Conservation (phyloP, 1,140 invertebrate genomes). For the honey bee (Apis mellifera) region DNA sequence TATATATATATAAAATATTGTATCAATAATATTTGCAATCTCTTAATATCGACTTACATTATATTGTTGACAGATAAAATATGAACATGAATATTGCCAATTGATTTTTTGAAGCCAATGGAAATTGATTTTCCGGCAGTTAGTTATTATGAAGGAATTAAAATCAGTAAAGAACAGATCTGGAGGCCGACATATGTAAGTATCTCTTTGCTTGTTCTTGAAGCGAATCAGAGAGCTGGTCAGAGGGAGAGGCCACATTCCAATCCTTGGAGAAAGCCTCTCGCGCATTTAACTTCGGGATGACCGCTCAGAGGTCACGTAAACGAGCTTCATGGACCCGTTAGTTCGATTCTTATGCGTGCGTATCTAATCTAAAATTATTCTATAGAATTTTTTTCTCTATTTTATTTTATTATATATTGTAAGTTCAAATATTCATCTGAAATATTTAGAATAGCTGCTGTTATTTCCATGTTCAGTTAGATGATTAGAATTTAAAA, state of each 20-base stretch:
- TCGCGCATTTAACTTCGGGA: slow-evolving; percentile 64
- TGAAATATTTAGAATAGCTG: neutral
- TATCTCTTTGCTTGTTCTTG: slow-evolving; percentile 31
- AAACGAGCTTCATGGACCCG: slow-evolving; percentile 47
- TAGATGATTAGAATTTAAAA: neutral
- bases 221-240: slow-evolving; percentile 36
- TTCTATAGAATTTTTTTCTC: neutral
- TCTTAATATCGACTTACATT: neutral
- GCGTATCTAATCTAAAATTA: slow-evolving; percentile 44
- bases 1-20: neutral
- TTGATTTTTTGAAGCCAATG: neutral
- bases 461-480: neutral
- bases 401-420: neutral
- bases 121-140: slow-evolving; percentile 13
- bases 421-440: neutral
- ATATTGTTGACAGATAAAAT: neutral
- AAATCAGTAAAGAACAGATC: slow-evolving; percentile 33
- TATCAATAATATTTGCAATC: neutral
- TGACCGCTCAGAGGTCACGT: slow-evolving; percentile 49
- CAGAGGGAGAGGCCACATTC: slow-evolving; percentile 70
- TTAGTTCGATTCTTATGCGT: slow-evolving; percentile 33
- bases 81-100: neutral
- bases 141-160: neutral
- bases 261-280: slow-evolving; percentile 73
- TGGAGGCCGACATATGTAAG: slow-evolving; percentile 55